These are phyloP conservation scores for Alentia gelatinosa DNA, from an alignment of 2,888 invertebrate species.

Conservation along the genomic window DNA sequence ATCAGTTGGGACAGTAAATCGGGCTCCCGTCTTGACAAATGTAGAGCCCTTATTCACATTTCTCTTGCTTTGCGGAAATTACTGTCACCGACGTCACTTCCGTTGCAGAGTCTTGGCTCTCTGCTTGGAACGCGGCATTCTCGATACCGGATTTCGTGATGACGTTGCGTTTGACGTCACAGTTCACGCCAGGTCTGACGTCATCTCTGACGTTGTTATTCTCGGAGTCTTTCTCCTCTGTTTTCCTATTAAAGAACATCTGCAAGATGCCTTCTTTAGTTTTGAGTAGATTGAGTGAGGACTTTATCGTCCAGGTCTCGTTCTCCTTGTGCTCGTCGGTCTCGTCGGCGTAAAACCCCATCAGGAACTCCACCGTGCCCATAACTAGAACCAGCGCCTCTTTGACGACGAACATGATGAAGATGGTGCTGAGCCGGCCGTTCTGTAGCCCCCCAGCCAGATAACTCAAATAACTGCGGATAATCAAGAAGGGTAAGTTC, in stretches of 20 bases:
- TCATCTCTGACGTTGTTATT: not conserved
- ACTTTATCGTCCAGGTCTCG: slow-evolving; percentile 34
- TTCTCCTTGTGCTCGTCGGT: slow-evolving; percentile 57
- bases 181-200: not conserved
- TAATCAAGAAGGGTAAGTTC: not conserved
- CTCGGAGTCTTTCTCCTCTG: slow-evolving; percentile 58
- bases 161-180: too few species aligned
- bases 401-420: slow-evolving; percentile 64
- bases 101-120: too few species aligned
- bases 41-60: too few species aligned
- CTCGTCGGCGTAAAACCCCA: slow-evolving; percentile 60
- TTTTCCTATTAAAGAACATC: not conserved
- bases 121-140: not conserved
- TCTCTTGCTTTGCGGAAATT: too few species aligned
- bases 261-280: not conserved
- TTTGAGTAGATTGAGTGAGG: not conserved
- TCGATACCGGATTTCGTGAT: not conserved
- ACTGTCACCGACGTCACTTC: too few species aligned
- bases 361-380: slow-evolving; percentile 60
- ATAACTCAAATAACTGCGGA: slow-evolving; percentile 5
- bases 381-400: slow-evolving; percentile 61
- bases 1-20: too few species aligned
- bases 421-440: slow-evolving; percentile 64
- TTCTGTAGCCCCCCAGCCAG: slow-evolving; percentile 59
- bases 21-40: too few species aligned